Evolutionary conservation across 2,113 vertebrate genomes (phyloP), one percentile per base, ranked within the genome.

Genomic region (Nyctereutes procyonoides): DNA sequence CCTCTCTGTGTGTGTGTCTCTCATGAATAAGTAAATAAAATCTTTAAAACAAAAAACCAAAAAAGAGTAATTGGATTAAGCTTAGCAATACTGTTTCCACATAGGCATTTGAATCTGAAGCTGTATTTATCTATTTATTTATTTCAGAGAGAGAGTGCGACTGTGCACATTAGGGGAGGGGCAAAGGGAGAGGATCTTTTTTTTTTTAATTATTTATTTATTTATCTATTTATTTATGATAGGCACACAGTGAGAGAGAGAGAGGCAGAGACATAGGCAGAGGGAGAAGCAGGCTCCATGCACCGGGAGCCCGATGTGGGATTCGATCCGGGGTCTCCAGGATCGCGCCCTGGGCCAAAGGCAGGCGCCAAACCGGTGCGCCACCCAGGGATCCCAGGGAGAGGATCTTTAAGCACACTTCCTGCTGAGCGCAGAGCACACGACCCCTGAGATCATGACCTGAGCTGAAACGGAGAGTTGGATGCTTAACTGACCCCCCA

Each of bases 91-190:
- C 38, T 90, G 35, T 76, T 90, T 88, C 20, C 32, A 76, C 24
- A 28, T 56, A 87, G 43, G 69, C 53, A 24, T 90, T 74, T 90
- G 67, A 90, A 65, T 86, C 6, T 35, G 43, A 80, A 94, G 13
- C 26, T 97, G 55, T 65, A 79, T 85, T 96, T 86, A 92, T 69
- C 35, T 35, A 20, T 35, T 32, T n/a, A 67, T n/a, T 67, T 67
- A 67, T 69, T 69, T 35, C 32, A 62, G 32, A 35, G 67, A 69
- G 32, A 19, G 32, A 1, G 15, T 3, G 7, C 3, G 15, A 67
- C 2, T 8, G 17, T 17, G 32, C n/a, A 69, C 67, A 69, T 8
- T n/a, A 17, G 67, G 32, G 67, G 32, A 35, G 3, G 56, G 67
- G 16, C 32, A 20, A 17, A 69, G 32, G 65, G 32, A n/a, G 32